Conservation (phyloP, 2,888 invertebrate species). For the Papilio elwesi region DNA sequence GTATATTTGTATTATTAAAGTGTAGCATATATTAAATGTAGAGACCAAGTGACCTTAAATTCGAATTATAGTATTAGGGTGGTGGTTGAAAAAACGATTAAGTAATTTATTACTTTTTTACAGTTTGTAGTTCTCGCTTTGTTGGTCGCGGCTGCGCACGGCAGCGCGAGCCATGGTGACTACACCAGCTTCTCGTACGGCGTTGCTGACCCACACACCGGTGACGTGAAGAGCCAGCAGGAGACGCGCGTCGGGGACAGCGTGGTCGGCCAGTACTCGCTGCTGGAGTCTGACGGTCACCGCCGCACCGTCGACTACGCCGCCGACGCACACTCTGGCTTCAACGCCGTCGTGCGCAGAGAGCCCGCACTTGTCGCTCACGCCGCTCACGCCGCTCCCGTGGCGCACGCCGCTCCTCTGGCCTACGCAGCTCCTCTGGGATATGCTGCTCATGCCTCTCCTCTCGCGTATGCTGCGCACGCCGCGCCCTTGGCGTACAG, state of each 20-base stretch:
- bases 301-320: slow-evolving; percentile 86
- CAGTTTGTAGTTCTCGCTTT: slow-evolving; percentile 77
- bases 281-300: slow-evolving; percentile 85
- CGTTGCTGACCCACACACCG: slow-evolving; percentile 78
- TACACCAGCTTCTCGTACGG: slow-evolving; percentile 79
- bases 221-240: slow-evolving; percentile 83
- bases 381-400: slow-evolving; percentile 47
- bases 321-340: slow-evolving; percentile 81
- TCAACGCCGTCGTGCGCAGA: slow-evolving; percentile 83
- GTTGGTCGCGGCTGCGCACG: slow-evolving; percentile 73
- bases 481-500: slow-evolving; percentile 43
- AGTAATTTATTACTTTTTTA: slow-evolving; percentile 42
- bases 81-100: no score
- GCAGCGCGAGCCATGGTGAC: slow-evolving; percentile 70
- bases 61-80: no score
- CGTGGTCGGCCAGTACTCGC: slow-evolving; percentile 82
- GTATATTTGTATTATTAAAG: no score
- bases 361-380: slow-evolving; percentile 66
- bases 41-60: no score
- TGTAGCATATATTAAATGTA: no score
- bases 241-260: slow-evolving; percentile 87
- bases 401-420: slow-evolving; percentile 40
- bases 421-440: slow-evolving; percentile 49
- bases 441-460: slow-evolving; percentile 48
- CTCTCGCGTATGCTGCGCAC: slow-evolving; percentile 48